phyloP scores from a whole-genome alignment of 1,140 invertebrate species.

The Drosophila hydei region DNA sequence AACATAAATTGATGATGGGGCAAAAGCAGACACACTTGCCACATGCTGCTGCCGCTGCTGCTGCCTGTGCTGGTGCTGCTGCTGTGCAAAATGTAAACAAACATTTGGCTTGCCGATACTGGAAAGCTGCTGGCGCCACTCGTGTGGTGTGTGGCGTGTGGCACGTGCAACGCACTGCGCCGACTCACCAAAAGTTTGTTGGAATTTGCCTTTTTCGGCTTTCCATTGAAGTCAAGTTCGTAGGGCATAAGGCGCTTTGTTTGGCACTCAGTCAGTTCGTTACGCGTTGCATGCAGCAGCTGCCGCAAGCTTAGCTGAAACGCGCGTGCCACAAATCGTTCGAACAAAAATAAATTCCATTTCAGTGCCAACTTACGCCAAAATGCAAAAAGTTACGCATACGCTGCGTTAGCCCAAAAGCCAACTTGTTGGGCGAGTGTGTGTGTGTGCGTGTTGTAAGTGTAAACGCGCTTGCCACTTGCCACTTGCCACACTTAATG shows the following conservation, averaged over 20 bases:
- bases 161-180: slow-evolving; percentile 64
- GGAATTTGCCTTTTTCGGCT: slow-evolving; percentile 38
- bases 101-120: slow-evolving; percentile 59
- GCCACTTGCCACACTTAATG: slow-evolving; percentile 47
- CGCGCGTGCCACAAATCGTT: slow-evolving; percentile 11
- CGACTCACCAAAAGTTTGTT: slow-evolving; percentile 59
- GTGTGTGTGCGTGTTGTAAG: not conserved
- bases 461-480: slow-evolving; percentile 28
- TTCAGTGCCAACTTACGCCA: not conserved
- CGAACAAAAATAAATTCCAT: slow-evolving; percentile 4
- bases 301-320: slow-evolving; percentile 4
- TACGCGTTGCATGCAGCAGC: slow-evolving; percentile 59
- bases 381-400: slow-evolving; percentile 20
- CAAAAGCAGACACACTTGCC: not conserved
- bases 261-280: slow-evolving; percentile 53
- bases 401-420: slow-evolving; percentile 14
- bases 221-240: slow-evolving; percentile 53
- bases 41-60: not conserved
- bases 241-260: slow-evolving; percentile 39
- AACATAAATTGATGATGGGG: slow-evolving; percentile 53
- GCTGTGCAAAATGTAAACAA: slow-evolving; percentile 73
- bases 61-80: slow-evolving; percentile 8
- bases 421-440: slow-evolving; percentile 22
- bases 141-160: slow-evolving; percentile 10
- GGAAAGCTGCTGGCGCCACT: slow-evolving; percentile 46